Evolutionary conservation across 2,113 vertebrate genomes (phyloP).

Genomic region (Daphoenositta chrysoptera): DNA sequence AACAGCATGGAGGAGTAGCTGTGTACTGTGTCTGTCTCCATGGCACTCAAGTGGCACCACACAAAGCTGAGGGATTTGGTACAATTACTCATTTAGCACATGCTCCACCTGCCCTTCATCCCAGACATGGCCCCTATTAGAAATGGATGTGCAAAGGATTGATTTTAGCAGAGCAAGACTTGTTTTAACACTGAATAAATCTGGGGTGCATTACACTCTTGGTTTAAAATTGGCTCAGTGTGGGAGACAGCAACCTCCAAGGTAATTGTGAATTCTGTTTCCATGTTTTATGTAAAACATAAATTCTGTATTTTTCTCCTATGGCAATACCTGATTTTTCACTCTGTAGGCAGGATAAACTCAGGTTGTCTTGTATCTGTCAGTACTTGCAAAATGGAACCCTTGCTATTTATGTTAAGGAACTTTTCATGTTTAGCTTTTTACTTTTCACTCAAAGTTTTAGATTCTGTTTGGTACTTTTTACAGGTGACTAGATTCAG

Average conservation of each 20-base stretch:
- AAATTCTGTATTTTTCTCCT: background rate
- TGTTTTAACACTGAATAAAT: conserved; percentile 31
- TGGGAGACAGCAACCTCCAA: conserved; percentile 50
- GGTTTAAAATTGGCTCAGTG: conserved; percentile 50
- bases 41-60: background rate
- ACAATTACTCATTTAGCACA: background rate
- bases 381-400: background rate
- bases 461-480: background rate
- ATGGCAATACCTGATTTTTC: background rate
- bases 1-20: background rate
- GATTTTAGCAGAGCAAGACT: conserved; percentile 25
- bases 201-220: background rate
- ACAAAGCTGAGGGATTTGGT: background rate
- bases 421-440: background rate
- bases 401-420: background rate
- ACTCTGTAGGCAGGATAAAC: background rate
- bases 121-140: background rate
- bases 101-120: background rate
- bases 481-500: background rate
- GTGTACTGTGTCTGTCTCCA: background rate
- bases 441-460: background rate
- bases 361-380: background rate
- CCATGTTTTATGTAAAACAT: conserved; percentile 5
- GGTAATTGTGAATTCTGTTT: conserved; percentile 52
- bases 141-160: background rate